Percentiles rank a stretch among this genome's conserved stretches.
phyloP scores from a whole-genome alignment of 2,113 vertebrate genomes.

The Alexandromys fortis region DNA sequence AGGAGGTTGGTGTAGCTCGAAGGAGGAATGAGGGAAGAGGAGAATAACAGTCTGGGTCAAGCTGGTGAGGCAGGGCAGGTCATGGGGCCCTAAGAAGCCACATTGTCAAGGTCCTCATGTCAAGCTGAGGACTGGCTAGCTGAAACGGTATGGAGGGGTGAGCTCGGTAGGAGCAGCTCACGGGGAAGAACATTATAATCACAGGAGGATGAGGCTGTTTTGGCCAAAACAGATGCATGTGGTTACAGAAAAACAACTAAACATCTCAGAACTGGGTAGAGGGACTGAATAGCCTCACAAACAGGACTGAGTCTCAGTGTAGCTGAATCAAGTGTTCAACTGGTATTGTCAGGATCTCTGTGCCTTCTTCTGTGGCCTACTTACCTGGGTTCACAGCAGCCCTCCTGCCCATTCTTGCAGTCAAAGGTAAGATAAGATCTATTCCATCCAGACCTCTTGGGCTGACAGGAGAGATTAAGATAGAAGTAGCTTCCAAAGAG shows the following conservation, averaged over 20 bases:
- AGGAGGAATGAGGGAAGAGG: neutral
- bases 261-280: neutral
- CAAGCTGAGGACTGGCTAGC: neutral
- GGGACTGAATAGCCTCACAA: conserved; percentile 10
- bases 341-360: neutral
- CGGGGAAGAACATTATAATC: neutral
- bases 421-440: no score
- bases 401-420: neutral
- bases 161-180: neutral
- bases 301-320: neutral
- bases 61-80: neutral
- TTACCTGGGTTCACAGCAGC: neutral
- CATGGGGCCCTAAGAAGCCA: accelerated
- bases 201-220: neutral
- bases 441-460: neutral
- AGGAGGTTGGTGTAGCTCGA: neutral
- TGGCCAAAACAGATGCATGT: neutral
- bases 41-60: neutral
- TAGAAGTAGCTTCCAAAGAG: neutral
- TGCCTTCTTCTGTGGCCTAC: neutral
- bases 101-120: neutral
- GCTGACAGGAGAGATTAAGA: neutral
- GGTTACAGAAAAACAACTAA: neutral
- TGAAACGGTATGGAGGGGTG: neutral
- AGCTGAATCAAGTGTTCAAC: neutral